phyloP scores from a whole-genome alignment of 2,797 vertebrate genomes.

The Microhierax caerulescens region DNA sequence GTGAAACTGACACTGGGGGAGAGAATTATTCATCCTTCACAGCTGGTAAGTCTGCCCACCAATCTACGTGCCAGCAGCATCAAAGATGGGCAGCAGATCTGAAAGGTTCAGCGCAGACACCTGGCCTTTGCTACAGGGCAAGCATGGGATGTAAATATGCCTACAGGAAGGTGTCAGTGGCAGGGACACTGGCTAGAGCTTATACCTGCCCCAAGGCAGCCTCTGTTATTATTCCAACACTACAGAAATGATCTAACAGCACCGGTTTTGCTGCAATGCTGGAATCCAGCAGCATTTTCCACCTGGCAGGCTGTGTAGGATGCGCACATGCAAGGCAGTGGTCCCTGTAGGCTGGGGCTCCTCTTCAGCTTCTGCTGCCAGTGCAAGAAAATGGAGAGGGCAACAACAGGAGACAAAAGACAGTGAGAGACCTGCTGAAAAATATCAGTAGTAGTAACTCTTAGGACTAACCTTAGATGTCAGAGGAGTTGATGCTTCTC shows the following conservation, averaged over 20 bases:
- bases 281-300: neutral
- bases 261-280: neutral
- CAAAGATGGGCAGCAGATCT: neutral
- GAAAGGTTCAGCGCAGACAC: neutral
- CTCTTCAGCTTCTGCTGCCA: neutral
- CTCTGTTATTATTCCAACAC: neutral
- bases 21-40: neutral
- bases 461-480: conserved; percentile 14
- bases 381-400: neutral
- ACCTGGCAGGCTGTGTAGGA: neutral
- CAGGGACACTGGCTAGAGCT: neutral
- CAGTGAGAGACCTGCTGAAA: neutral
- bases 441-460: neutral
- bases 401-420: neutral
- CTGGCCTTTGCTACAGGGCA: neutral
- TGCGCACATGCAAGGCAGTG: neutral
- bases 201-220: neutral
- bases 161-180: neutral
- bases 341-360: neutral
- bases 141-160: neutral
- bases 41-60: neutral
- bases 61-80: neutral
- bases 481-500: neutral
- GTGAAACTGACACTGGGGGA: neutral
- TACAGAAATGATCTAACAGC: neutral